Base-by-base conservation (phyloP, 2,797 vertebrate species). In the Aeoliscus strigatus region DNA sequence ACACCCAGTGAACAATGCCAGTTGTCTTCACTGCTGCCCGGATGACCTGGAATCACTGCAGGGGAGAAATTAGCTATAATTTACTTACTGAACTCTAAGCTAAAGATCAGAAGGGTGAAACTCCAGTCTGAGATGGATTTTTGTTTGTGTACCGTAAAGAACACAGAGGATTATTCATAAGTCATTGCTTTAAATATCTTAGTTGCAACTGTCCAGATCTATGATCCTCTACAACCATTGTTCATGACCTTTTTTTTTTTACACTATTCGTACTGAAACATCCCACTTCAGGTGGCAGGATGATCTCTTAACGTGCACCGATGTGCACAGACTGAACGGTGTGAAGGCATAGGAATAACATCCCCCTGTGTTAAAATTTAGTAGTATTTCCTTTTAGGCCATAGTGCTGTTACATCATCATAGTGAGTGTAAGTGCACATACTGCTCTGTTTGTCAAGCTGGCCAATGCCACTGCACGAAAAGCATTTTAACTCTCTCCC, bases 261-360 rank as follows among this genome's bases (percentile, higher is more conserved):
- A 23, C 27, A 10, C 52, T 35, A 2, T 36, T 13, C 13, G 16
- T 37, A 30, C 13, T 49, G 6, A 39, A 58, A 47, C 43, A 46
- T 9, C 14, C 7, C 2, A 23, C 46, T 29, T 51, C 9, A 52
- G 21, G 41, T 27, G 34, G 14, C 27, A 56, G 45, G 39, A 33
- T 27, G 27, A 32, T 56, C 14, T 47, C 50, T 26, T 57, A 37
- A 53, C 60, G 38, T 50, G 38, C 49, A 32, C 52, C 59, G 62
- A 68, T n/a, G n/a, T n/a, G n/a, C 58, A 54, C 29, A 31, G 27
- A 47, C 28, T 54, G 63, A 65, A 70, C 9, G 14, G 39, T 62
- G 39, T 51, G 5, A 56, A 59, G 43, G 44, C 55, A 36, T 21
- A 39, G 17, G 30, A 56, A 41, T 27, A 50, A 25, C 39, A 30